Conservation (phyloP, 2,888 invertebrate species). For the Limulus polyphemus region DNA sequence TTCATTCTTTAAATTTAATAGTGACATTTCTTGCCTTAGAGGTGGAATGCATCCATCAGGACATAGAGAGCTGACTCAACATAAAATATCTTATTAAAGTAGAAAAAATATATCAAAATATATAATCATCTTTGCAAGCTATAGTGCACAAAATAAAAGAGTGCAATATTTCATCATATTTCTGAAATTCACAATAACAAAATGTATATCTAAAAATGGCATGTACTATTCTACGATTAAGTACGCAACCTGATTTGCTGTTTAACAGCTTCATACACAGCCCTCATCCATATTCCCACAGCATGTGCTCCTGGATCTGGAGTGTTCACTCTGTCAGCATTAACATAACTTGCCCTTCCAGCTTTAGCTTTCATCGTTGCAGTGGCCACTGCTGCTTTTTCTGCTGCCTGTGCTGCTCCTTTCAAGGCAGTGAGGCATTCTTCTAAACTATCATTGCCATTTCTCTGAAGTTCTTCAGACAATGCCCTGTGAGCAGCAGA, state of each 20-base stretch:
- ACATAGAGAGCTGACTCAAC: too few species aligned
- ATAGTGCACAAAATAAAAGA: too few species aligned
- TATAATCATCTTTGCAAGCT: too few species aligned
- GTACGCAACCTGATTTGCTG: neutral
- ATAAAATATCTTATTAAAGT: too few species aligned
- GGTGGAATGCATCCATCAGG: too few species aligned
- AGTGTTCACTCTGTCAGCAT: slow-evolving; percentile 31
- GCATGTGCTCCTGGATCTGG: slow-evolving; percentile 61
- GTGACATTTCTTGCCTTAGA: too few species aligned
- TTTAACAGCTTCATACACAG: slow-evolving; percentile 34
- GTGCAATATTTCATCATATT: too few species aligned
- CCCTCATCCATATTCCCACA: slow-evolving; percentile 49
- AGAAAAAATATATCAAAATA: too few species aligned
- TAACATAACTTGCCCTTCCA: slow-evolving; percentile 61
- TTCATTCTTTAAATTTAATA: too few species aligned
- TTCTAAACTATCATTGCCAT: slow-evolving; percentile 1
- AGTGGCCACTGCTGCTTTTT: slow-evolving; percentile 35
- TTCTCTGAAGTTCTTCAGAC: neutral
- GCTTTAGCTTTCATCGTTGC: slow-evolving; percentile 44
- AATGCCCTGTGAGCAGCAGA: neutral
- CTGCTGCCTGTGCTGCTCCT: slow-evolving; percentile 29
- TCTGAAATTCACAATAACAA: too few species aligned
- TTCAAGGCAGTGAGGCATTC: slow-evolving; percentile 10
- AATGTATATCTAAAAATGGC: too few species aligned
- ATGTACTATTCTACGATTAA: too few species aligned